Conservation (phyloP, 2,113 vertebrate species). For the Ochotona princeps region DNA sequence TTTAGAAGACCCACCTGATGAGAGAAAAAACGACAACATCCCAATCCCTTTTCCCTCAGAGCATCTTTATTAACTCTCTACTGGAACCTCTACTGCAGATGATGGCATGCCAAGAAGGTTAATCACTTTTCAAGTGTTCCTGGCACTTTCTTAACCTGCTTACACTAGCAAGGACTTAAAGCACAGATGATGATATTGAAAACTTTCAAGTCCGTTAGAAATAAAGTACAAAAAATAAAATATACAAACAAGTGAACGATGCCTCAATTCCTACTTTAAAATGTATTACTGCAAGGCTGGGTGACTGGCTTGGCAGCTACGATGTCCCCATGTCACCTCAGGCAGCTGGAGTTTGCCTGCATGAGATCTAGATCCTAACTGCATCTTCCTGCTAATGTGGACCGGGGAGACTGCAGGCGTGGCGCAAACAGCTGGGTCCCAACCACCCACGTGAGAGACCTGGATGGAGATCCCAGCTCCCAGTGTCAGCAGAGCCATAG, state of each 20-base stretch:
- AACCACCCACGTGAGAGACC: no score
- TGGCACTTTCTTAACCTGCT: conserved; percentile 9
- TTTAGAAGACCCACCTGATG: conserved; percentile 20
- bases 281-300: neutral
- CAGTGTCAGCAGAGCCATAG: no score
- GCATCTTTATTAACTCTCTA: neutral
- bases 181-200: neutral
- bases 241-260: neutral
- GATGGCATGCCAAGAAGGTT: neutral
- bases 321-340: no score
- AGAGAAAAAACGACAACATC: neutral
- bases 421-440: no score
- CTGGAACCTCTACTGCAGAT: neutral
- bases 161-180: neutral
- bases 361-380: no score
- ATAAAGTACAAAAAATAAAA: neutral
- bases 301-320: no score
- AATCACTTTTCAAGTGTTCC: conserved; percentile 3
- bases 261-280: neutral
- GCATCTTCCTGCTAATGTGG: no score
- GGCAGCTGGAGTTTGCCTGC: no score
- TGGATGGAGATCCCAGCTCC: no score
- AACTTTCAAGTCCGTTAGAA: conserved; percentile 19
- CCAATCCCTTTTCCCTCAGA: neutral
- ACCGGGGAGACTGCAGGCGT: no score